Evolutionary conservation across 2,113 vertebrate genomes (phyloP), one percentile per base, ranked within the genome.

Genomic region (Rhombomys opimus): DNA sequence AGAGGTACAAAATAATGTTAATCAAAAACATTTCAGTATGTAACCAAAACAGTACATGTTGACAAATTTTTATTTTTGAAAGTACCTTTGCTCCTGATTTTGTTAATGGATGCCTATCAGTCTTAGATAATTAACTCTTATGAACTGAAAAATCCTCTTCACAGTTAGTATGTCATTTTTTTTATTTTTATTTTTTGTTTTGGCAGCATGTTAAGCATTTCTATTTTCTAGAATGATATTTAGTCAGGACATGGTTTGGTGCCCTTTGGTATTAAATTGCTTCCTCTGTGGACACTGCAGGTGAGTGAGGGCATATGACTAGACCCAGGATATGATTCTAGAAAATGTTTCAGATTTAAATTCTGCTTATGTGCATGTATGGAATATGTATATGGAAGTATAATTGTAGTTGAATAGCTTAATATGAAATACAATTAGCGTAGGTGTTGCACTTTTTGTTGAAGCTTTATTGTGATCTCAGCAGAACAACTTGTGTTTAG

Each of bases 11-110:
- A 78, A 96, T 91, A 73, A 0, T 95, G 57, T 95, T 91, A 98
- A 94, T 72, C 30, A 96, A 97, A 98, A 97, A 95, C 52, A 68
- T 96, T 86, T 97, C 54, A 93, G 90, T 98, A 97, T 96, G 96
- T 95, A 97, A 93, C 93, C 96, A 97, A 98, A 97, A 98, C 96
- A 98, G 96, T 85, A 97, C 97, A 96, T 98, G n/a, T 67, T 98
- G 15, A 91, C 86, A 97, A 98, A 84, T 95, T 95, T 97, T 67
- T 96, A 88, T 93, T 96, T 96, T 97, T 96, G 41, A 88, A 89
- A 96, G 89, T 97, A 85, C 59, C 90, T 84, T 98, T 97, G 90
- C 77, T 95, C 41, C 94, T 98, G 92, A 94, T 97, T 97, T 97
- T 97, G 86, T 97, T 97, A 96, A 89, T 96, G 59, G 94, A 94